Conservation (phyloP, 2,888 invertebrate species). For the Noctua janthina region DNA sequence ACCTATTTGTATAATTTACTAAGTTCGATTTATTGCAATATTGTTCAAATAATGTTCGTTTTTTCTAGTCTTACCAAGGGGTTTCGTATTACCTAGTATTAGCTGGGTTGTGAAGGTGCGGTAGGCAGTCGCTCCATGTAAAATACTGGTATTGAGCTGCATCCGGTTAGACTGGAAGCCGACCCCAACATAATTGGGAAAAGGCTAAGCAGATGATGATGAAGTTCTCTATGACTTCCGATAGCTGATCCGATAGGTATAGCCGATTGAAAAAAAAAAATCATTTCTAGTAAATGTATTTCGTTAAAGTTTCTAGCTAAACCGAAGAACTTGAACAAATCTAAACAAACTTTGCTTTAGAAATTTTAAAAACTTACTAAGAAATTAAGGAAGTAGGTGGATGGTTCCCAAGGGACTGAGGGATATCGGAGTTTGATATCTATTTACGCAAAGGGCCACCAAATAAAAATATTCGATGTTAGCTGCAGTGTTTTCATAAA, state of each 20-base stretch:
- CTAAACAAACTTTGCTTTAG: slow-evolving; percentile 12
- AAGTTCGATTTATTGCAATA: neutral
- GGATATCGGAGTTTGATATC: slow-evolving; percentile 11
- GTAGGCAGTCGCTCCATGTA: too few relatives aligned
- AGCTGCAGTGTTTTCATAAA: slow-evolving; percentile 21
- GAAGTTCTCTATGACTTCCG: neutral
- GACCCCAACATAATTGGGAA: too few relatives aligned
- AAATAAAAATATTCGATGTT: slow-evolving; percentile 17
- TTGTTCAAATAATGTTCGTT: neutral
- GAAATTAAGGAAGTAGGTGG: slow-evolving; percentile 10
- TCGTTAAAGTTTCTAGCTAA: neutral
- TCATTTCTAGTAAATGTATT: slow-evolving; percentile 8
- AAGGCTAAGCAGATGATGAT: too few relatives aligned
- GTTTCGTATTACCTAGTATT: too few relatives aligned
- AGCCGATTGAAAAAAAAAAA: slow-evolving; percentile 4
- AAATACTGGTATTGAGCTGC: too few relatives aligned
- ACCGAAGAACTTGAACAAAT: slow-evolving; percentile 2
- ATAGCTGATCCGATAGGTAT: neutral
- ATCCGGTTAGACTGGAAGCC: too few relatives aligned
- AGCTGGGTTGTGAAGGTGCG: too few relatives aligned
- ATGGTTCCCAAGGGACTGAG: slow-evolving; percentile 4
- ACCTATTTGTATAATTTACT: neutral
- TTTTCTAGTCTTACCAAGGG: too few relatives aligned
- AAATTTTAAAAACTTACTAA: slow-evolving; percentile 22
- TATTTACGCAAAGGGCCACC: neutral